A percentile compares a stretch with the other conserved stretches of the same genome.
Evolutionary conservation across 2,113 vertebrate genomes (phyloP).

Genomic region (Siniperca chuatsi): DNA sequence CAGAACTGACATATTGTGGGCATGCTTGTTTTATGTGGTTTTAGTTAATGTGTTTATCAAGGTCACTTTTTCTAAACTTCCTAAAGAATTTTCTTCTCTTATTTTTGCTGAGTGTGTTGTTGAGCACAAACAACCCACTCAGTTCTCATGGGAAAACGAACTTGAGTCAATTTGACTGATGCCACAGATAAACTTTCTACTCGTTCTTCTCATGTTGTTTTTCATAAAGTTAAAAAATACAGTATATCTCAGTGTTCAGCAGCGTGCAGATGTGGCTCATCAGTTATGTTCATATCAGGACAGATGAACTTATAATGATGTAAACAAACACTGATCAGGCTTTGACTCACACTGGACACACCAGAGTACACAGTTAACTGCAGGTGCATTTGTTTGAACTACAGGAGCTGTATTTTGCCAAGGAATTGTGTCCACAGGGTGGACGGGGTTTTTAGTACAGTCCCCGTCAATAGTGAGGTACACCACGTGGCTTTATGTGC

Average conservation of each 20-base stretch:
- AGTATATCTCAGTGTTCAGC: slow-evolving; percentile 35
- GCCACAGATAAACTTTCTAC: slow-evolving; percentile 48
- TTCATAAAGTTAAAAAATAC: slow-evolving; percentile 36
- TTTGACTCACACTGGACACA: slow-evolving; percentile 23
- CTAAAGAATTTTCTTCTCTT: not conserved
- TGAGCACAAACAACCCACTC: slow-evolving; percentile 40
- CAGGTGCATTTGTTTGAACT: not conserved
- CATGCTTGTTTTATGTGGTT: not conserved
- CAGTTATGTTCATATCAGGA: slow-evolving; percentile 26
- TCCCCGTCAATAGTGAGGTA: not conserved
- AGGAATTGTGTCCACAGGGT: not conserved
- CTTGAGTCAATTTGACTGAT: slow-evolving; percentile 58
- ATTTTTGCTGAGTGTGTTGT: slow-evolving; percentile 29
- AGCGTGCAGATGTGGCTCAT: slow-evolving; percentile 39
- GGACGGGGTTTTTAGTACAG: not conserved
- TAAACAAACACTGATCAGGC: slow-evolving; percentile 28
- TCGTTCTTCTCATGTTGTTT: slow-evolving; percentile 50
- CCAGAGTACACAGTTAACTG: slow-evolving; percentile 29
- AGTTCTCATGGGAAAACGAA: slow-evolving; percentile 63
- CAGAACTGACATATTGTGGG: not conserved
- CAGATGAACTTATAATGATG: slow-evolving; percentile 9
- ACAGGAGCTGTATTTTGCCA: not conserved
- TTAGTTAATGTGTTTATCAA: not conserved
- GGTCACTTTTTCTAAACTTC: not conserved
- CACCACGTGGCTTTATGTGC: not conserved